Evolutionary conservation across 2,113 vertebrate species (phyloP).

Genomic region (Crotalus horridus): DNA sequence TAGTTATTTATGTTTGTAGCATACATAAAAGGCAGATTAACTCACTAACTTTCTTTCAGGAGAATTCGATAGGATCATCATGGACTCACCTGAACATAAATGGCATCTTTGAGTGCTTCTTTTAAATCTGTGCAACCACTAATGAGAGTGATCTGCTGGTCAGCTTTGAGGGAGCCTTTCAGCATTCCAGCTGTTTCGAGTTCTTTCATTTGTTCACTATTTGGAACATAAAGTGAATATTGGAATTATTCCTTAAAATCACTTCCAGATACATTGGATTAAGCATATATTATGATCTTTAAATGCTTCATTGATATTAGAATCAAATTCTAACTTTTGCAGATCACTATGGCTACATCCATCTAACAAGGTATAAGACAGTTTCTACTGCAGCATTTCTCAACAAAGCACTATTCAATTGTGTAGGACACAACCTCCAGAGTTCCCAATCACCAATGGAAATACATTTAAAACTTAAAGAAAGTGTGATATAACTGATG

Average conservation of each 20-base stretch:
- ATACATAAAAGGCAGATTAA: not conserved
- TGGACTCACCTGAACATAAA: slow-evolving; percentile 87
- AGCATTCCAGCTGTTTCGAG: slow-evolving; percentile 77
- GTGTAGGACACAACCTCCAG: no score
- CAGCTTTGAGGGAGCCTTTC: slow-evolving; percentile 73
- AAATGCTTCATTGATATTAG: not conserved
- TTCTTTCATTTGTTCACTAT: slow-evolving; percentile 81
- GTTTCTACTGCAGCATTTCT: not conserved
- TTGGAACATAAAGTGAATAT: slow-evolving; percentile 9
- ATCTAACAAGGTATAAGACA: not conserved
- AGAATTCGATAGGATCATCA: not conserved
- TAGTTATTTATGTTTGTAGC: not conserved
- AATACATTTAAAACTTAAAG: not conserved
- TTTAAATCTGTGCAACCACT: slow-evolving; percentile 74
- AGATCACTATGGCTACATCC: not conserved
- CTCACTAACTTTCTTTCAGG: not conserved
- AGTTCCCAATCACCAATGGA: not conserved
- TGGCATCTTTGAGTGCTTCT: slow-evolving; percentile 81
- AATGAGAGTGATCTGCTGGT: slow-evolving; percentile 82
- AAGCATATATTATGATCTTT: not conserved
- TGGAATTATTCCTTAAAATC: not conserved
- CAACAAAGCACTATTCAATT: not conserved
- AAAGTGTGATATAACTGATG: not conserved
- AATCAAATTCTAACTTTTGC: not conserved
- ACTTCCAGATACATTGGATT: not conserved